phyloP scores from a whole-genome alignment of 2,888 invertebrate genomes.

The Lottia scabra region DNA sequence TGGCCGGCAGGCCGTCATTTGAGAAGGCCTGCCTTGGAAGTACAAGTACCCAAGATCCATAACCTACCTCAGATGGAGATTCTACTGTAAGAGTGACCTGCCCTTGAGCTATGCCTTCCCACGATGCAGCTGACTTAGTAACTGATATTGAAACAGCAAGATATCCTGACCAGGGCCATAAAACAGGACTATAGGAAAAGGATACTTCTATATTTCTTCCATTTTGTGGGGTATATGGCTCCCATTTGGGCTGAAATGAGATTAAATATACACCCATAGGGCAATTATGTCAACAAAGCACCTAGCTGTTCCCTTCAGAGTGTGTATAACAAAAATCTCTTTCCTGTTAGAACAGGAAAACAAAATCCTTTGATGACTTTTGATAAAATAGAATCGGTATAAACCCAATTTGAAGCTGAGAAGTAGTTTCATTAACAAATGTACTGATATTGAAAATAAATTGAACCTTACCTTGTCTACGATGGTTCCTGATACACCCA shows the following conservation, averaged over 20 bases:
- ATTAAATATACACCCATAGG: not conserved
- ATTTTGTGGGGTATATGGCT: constrained; percentile 85
- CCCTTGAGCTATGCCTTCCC: constrained; percentile 85
- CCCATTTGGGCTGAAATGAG: constrained; percentile 78
- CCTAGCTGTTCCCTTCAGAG: too few species aligned
- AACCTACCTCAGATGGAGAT: constrained; percentile 76
- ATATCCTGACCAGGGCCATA: constrained; percentile 99
- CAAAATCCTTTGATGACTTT: too few species aligned
- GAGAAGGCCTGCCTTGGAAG: too few species aligned
- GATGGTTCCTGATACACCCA: constrained; percentile 89
- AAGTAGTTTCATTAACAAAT: too few species aligned
- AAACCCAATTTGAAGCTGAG: too few species aligned
- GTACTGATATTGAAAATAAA: too few species aligned
- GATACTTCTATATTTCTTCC: constrained; percentile 83
- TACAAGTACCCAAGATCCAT: too few species aligned
- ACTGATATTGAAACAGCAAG: constrained; percentile 84
- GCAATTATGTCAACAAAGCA: too few species aligned
- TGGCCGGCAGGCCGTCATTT: too few species aligned
- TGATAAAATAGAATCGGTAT: too few species aligned
- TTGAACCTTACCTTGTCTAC: constrained; percentile 70
- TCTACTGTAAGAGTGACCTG: constrained; percentile 78
- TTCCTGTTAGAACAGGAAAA: too few species aligned
- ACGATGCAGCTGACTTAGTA: constrained; percentile 76
- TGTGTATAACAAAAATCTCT: too few species aligned
- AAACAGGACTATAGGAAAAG: constrained; percentile 80